Evolutionary conservation across 2,888 invertebrate species (phyloP), one percentile per base, ranked within the genome.

Genomic region (Melanotus villosus): DNA sequence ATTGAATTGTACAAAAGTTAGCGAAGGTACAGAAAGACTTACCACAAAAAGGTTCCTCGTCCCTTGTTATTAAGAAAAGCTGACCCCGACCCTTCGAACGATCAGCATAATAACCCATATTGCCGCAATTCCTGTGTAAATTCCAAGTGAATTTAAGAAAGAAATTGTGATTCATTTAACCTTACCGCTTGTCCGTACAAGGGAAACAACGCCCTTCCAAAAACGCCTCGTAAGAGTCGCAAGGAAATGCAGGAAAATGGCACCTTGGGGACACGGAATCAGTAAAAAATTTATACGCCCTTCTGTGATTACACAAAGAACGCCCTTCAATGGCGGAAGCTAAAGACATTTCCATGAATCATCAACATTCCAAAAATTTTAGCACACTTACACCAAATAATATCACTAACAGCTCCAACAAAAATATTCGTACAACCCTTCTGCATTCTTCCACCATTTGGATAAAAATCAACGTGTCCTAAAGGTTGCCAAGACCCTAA

Each of bases 101-200:
- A 83, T 97, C 94, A 0, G 97, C 94, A 83, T 96, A 96, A 85
- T 96, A 97, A 0, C 97, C 97, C 96, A 97, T 96, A 81, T 95
- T 94, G 32, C 95, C 95, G 83, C 97, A 97, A 0, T 85, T 84
- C 34, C 85, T 84, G 62, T 26, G 78, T 76, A 34, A 50, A 0
- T n/a, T n/a, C 14, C n/a, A 26, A 10, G 18, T 23, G 18, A 43
- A 54, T 32, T 21, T 30, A 7, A 18, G 12, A 14, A 26, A 19
- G n/a, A 4, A 23, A 18, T 16, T 59, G n/a, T 14, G 12, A 57
- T 32, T n/a, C n/a, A n/a, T n/a, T n/a, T n/a, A n/a, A n/a, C n/a
- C n/a, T 70, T 78, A 85, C 85, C 84, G 81, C 43, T 85, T 84
- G 2, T 85, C 81, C 1, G 85, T 84, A 81, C 94, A 94, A 0